A percentile compares a stretch with the other conserved stretches of the same genome.
phyloP scores from a whole-genome alignment of 2,888 invertebrate genomes.

The Ramazzottius varieornatus region DNA sequence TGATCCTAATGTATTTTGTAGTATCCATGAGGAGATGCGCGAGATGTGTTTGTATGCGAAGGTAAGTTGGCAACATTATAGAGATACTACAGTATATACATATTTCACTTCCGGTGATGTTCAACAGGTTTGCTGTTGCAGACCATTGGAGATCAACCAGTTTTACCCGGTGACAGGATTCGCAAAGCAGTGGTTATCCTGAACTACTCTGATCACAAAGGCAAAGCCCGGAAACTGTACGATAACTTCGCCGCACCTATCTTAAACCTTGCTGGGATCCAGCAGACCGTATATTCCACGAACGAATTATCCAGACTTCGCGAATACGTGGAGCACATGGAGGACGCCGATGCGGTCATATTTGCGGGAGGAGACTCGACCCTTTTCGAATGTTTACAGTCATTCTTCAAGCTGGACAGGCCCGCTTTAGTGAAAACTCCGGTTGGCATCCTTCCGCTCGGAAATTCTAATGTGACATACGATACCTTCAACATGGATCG shows the following conservation, averaged over 20 bases:
- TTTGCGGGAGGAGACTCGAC: background rate
- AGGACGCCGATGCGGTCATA: background rate
- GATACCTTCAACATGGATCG: background rate
- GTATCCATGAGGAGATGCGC: background rate
- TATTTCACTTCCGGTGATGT: background rate
- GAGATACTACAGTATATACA: background rate
- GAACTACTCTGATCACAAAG: background rate
- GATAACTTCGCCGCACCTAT: background rate
- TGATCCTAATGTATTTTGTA: no score
- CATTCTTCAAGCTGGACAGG: background rate
- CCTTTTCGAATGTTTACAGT: background rate
- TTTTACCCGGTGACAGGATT: background rate
- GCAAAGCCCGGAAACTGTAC: background rate
- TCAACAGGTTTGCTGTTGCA: background rate
- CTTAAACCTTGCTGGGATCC: background rate
- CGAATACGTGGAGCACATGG: background rate
- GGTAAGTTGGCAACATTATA: background rate
- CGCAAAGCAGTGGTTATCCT: background rate
- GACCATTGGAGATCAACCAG: background rate
- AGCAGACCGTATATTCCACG: background rate
- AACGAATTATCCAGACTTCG: background rate
- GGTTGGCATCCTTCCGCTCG: background rate
- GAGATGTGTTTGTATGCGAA: background rate
- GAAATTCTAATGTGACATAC: background rate
- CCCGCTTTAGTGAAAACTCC: background rate